Evolutionary conservation across 2,113 vertebrate species (phyloP).

Genomic region (Cynoglossus semilaevis): DNA sequence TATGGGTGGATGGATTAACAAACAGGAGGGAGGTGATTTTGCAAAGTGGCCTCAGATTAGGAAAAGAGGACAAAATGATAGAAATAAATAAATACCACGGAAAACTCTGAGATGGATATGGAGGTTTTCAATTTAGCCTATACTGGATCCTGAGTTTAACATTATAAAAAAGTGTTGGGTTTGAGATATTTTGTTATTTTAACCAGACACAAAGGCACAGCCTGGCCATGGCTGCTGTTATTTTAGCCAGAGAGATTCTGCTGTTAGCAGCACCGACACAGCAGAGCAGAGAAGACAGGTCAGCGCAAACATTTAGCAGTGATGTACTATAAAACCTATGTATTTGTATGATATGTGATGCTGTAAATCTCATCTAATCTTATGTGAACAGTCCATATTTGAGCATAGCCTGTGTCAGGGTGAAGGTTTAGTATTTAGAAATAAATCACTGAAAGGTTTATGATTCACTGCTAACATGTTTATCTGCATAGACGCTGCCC

Average conservation of each 20-base stretch:
- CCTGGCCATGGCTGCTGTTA: constrained; percentile 27
- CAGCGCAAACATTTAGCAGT: constrained; percentile 13
- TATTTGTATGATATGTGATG: neutral
- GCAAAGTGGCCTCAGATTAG: constrained; percentile 16
- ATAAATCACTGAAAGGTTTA: too few relatives aligned
- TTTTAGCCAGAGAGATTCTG: constrained; percentile 7
- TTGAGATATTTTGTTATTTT: constrained; percentile 58
- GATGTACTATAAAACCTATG: constrained; percentile 1
- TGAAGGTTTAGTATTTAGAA: too few relatives aligned
- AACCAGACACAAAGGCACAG: constrained; percentile 13
- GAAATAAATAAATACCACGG: constrained; percentile 8
- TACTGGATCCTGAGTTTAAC: constrained; percentile 31
- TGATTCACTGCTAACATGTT: too few relatives aligned
- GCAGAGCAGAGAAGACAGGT: constrained; percentile 19
- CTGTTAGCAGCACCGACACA: constrained; percentile 33
- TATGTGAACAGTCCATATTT: too few relatives aligned
- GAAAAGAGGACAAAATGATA: neutral
- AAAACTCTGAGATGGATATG: neutral
- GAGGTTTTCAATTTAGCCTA: constrained; percentile 9
- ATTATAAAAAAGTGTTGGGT: constrained; percentile 46
- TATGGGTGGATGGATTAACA: constrained; percentile 18
- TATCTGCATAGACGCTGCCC: too few relatives aligned
- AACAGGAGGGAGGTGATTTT: constrained; percentile 14
- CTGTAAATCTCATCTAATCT: too few relatives aligned
- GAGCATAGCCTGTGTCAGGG: too few relatives aligned